phyloP scores from a whole-genome alignment of 2,888 invertebrate species.

The Drosophila histrio region DNA sequence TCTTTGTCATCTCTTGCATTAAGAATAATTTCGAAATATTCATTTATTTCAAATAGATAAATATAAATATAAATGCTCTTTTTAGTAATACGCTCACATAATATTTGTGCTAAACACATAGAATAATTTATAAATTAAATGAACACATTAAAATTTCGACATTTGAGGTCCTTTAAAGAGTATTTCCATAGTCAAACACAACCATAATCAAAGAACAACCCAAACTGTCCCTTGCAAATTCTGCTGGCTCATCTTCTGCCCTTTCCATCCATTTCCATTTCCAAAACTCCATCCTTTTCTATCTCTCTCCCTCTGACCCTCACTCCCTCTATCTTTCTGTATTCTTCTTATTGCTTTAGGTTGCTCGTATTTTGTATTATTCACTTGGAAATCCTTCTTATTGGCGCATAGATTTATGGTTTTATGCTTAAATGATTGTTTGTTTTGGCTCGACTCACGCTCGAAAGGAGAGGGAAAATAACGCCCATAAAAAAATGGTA shows the following conservation, averaged over 20 bases:
- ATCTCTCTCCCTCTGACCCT: background rate
- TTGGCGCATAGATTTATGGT: slow-evolving; percentile 66
- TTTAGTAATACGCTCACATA: too few relatives aligned
- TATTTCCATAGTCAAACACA: slow-evolving; percentile 6
- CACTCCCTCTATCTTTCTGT: background rate
- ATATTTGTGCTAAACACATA: background rate
- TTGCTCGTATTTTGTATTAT: slow-evolving; percentile 36
- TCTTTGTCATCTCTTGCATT: too few relatives aligned
- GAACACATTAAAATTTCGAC: background rate
- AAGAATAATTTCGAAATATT: too few relatives aligned
- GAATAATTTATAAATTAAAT: background rate
- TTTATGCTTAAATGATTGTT: slow-evolving; percentile 68
- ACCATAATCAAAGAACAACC: background rate
- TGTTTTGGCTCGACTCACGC: slow-evolving; percentile 16
- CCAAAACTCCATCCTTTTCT: background rate
- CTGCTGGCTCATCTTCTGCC: slow-evolving; percentile 37
- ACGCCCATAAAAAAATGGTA: slow-evolving; percentile 18
- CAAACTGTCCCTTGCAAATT: slow-evolving; percentile 23
- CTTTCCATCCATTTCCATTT: background rate
- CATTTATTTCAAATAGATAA: too few relatives aligned
- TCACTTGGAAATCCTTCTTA: slow-evolving; percentile 47
- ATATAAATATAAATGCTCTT: too few relatives aligned
- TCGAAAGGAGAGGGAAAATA: background rate
- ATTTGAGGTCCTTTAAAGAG: background rate
- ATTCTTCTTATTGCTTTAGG: background rate